Percentiles rank a stretch among this genome's conserved stretches.
Evolutionary conservation across 2,888 invertebrate genomes (phyloP).

Genomic region (Rhagonycha lutea): DNA sequence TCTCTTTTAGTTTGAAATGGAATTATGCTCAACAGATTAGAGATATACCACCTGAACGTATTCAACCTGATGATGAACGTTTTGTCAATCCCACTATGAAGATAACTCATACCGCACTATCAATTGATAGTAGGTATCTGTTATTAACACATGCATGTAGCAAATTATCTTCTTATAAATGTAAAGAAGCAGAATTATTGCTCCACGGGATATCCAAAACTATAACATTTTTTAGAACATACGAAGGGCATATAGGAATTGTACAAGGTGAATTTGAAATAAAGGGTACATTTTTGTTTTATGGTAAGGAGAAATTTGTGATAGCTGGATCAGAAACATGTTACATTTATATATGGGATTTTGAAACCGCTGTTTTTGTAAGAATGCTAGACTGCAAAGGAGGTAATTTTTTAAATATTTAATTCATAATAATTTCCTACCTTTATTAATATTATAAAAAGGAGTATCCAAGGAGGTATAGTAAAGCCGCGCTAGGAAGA

Average conservation of each 20-base stretch:
- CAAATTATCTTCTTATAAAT: not conserved
- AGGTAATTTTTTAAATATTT: not conserved
- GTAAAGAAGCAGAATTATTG: not conserved
- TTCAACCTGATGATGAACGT: too few relatives aligned
- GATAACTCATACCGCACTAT: not conserved
- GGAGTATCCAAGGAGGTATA: too few relatives aligned
- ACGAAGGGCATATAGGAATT: not conserved
- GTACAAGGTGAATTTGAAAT: not conserved
- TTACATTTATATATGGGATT: not conserved
- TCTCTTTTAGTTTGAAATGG: not conserved
- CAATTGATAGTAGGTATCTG: not conserved
- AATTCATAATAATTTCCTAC: too few relatives aligned
- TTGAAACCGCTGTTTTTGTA: not conserved
- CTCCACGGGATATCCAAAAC: too few relatives aligned
- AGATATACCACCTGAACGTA: too few relatives aligned
- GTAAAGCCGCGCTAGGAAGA: too few relatives aligned
- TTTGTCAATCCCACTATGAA: not conserved
- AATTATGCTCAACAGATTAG: too few relatives aligned
- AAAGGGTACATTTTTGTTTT: not conserved
- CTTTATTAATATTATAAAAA: too few relatives aligned
- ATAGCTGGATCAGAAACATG: not conserved
- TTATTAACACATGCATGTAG: not conserved
- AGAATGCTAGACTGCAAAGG: not conserved
- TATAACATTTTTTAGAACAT: not conserved
- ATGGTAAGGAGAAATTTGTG: not conserved